Conservation (phyloP, 2,888 invertebrate species). For the Unio delphinus region DNA sequence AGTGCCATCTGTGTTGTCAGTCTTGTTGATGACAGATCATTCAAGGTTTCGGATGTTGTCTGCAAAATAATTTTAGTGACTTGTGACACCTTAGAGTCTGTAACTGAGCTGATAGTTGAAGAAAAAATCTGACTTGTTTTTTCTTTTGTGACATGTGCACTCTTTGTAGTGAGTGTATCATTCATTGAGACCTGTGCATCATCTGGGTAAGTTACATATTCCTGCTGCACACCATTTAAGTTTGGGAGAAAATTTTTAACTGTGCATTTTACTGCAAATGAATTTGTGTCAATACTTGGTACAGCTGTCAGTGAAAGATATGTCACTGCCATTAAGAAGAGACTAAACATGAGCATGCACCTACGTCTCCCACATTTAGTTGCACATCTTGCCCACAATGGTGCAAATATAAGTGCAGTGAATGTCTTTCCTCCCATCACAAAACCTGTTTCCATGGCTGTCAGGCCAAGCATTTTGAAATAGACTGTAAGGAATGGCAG, state of each 20-base stretch:
- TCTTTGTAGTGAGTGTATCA: too few species aligned
- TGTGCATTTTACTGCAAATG: constrained; percentile 22
- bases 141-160: too few species aligned
- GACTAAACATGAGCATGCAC: constrained; percentile 56
- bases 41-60: too few species aligned
- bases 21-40: too few species aligned
- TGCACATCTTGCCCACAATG: constrained; percentile 64
- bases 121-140: too few species aligned
- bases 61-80: too few species aligned
- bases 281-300: constrained; percentile 29
- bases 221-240: too few species aligned
- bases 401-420: constrained; percentile 59
- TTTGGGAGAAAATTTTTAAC: background rate
- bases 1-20: too few species aligned
- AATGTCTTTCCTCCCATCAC: constrained; percentile 60
- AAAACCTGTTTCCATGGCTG: constrained; percentile 60
- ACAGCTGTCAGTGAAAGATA: constrained; percentile 58
- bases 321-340: constrained; percentile 59
- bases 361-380: constrained; percentile 55
- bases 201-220: too few species aligned
- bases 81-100: too few species aligned
- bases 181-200: too few species aligned
- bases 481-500: constrained; percentile 66
- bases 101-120: too few species aligned
- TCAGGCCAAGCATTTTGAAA: constrained; percentile 59